Percentiles rank a stretch among this genome's conserved stretches.
Conservation (phyloP, 2,888 invertebrate species). For the Pyrrhia umbra region DNA sequence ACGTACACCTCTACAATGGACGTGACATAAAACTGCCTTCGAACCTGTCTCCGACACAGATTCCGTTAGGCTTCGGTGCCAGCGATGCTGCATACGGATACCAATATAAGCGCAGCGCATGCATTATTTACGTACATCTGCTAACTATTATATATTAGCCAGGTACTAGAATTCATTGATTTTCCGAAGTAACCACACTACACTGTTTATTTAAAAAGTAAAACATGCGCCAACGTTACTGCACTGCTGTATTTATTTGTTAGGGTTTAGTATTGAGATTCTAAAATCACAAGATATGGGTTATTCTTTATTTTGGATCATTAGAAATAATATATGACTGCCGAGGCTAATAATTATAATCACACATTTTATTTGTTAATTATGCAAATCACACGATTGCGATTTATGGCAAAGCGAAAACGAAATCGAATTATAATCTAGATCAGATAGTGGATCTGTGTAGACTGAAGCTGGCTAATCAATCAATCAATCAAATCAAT, state of each 20-base stretch:
- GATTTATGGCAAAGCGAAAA: slow-evolving; percentile 23
- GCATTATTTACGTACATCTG: slow-evolving; percentile 49
- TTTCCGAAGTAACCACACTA: slow-evolving; percentile 3
- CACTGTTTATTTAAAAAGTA: neutral
- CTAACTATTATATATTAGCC: slow-evolving; percentile 34
- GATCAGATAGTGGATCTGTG: neutral
- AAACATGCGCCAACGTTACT: no score
- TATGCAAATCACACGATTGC: slow-evolving; percentile 38
- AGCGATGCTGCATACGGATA: slow-evolving; percentile 58
- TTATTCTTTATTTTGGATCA: neutral
- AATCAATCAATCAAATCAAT: no score
- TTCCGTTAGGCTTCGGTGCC: slow-evolving; percentile 73
- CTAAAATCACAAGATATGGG: neutral
- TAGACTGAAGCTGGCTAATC: neutral
- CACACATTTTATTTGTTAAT: slow-evolving; percentile 26
- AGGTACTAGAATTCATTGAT: slow-evolving; percentile 9
- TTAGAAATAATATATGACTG: neutral
- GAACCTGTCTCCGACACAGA: slow-evolving; percentile 71
- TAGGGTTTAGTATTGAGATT: no score
- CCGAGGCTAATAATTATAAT: slow-evolving; percentile 9
- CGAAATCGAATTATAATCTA: slow-evolving; percentile 6
- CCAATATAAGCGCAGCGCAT: slow-evolving; percentile 52
- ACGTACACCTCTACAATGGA: slow-evolving; percentile 62
- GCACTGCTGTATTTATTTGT: no score
- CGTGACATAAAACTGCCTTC: slow-evolving; percentile 71